Percentiles rank a stretch among this genome's conserved stretches.
These are phyloP conservation scores for Tangara arthus DNA, from an alignment of 2,797 vertebrate genomes.

Conservation along the genomic window DNA sequence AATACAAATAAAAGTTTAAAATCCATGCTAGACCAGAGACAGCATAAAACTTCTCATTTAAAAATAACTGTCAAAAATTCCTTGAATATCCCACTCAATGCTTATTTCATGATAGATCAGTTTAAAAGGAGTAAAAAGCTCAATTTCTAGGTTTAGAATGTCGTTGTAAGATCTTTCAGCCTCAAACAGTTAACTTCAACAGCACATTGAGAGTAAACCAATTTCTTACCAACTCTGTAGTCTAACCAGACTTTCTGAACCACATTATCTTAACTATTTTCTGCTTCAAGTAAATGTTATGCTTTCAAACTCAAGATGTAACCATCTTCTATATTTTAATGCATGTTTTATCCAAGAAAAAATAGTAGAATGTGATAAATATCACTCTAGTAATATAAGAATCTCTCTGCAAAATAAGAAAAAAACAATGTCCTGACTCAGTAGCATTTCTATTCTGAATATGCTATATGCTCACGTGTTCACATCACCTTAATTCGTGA, in stretches of 20 bases:
- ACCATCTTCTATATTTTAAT: neutral
- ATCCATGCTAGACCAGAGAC: neutral
- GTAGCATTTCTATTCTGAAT: neutral
- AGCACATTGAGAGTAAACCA: neutral
- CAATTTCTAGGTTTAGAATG: neutral
- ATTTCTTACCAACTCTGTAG: neutral
- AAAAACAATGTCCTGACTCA: neutral
- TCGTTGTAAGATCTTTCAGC: neutral
- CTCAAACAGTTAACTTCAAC: neutral
- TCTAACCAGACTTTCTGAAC: neutral
- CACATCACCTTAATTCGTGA: neutral
- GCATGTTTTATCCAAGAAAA: neutral
- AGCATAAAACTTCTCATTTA: neutral
- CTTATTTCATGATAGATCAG: neutral
- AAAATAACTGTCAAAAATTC: neutral
- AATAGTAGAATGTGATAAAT: neutral
- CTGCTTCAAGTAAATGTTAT: neutral
- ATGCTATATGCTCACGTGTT: accelerated
- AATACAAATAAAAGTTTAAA: neutral
- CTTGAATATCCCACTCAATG: neutral
- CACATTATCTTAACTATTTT: neutral
- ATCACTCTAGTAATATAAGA: neutral
- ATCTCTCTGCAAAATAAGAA: neutral
- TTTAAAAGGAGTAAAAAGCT: neutral
- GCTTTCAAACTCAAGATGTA: neutral